Evolutionary conservation across 2,888 invertebrate genomes (phyloP).

Genomic region (Ypsolopha scabrella): DNA sequence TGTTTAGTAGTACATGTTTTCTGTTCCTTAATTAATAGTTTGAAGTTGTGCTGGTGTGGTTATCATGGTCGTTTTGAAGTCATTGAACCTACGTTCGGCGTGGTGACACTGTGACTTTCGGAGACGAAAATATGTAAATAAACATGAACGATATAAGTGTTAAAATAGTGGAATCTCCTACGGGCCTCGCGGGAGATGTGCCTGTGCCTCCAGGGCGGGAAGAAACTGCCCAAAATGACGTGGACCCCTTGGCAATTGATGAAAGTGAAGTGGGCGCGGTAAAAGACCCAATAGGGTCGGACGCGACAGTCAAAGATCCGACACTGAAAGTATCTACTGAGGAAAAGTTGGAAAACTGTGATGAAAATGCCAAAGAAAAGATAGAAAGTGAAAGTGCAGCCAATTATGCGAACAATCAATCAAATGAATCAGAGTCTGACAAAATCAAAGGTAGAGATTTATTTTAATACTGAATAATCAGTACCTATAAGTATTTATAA

Average conservation of each 20-base stretch:
- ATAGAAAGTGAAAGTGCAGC: conserved; percentile 8
- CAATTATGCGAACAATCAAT: neutral
- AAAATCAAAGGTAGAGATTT: conserved; percentile 24
- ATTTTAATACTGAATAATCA: too few relatives aligned
- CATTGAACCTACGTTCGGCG: conserved; percentile 52
- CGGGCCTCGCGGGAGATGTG: neutral
- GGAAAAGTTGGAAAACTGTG: conserved; percentile 34
- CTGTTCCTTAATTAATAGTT: neutral
- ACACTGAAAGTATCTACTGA: conserved; percentile 17
- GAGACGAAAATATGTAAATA: conserved; percentile 66
- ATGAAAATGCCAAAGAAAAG: conserved; percentile 65
- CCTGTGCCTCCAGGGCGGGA: conserved; percentile 23
- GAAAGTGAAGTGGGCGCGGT: neutral
- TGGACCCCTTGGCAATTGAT: conserved; percentile 52
- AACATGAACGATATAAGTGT: conserved; percentile 67
- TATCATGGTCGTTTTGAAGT: conserved; percentile 46
- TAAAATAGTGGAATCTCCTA: conserved; percentile 34
- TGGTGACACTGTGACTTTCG: conserved; percentile 54
- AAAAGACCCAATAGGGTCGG: conserved; percentile 10
- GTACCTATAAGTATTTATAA: too few relatives aligned
- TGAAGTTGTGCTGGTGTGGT: conserved; percentile 20
- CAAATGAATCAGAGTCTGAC: conserved; percentile 4
- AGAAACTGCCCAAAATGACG: conserved; percentile 36
- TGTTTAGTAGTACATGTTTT: too few relatives aligned
- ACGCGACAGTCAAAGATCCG: conserved; percentile 19